These are phyloP conservation scores for Anthopleura sola DNA, from an alignment of 64 coral and sea anemone genomes.

Conservation along the genomic window DNA sequence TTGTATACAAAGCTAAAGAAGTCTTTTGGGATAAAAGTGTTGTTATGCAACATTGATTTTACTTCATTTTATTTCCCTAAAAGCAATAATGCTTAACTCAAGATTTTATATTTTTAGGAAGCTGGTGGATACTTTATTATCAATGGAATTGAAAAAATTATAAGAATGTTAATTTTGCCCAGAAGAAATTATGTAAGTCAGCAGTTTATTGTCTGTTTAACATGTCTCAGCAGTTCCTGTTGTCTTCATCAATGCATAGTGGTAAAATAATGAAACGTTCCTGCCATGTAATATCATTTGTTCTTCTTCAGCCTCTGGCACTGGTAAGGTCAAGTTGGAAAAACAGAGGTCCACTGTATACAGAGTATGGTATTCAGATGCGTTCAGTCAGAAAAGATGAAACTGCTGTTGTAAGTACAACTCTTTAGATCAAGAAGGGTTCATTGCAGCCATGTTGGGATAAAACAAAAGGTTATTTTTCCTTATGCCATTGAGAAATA, in stretches of 20 bases:
- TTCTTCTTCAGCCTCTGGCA: constrained; percentile 64
- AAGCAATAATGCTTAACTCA: background rate
- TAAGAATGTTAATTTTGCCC: constrained; percentile 95
- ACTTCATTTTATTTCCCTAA: background rate
- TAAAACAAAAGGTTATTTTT: no score
- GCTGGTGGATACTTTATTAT: constrained; percentile 97
- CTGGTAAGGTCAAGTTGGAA: constrained; percentile 71
- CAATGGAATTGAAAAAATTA: constrained; percentile 95
- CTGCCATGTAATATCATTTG: background rate
- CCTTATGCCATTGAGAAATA: no score
- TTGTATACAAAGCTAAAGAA: no score
- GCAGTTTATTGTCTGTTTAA: no score
- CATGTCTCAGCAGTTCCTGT: no score
- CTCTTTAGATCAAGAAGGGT: no score
- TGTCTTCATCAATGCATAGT: no score
- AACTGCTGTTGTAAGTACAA: constrained; percentile 78
- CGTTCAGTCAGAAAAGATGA: constrained; percentile 90
- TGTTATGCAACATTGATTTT: background rate
- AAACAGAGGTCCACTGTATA: constrained; percentile 82
- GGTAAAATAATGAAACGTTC: background rate
- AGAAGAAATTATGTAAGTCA: constrained; percentile 98
- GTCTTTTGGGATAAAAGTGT: background rate
- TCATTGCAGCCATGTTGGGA: no score
- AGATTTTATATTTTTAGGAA: constrained; percentile 42
- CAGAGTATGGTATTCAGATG: constrained; percentile 94